phyloP scores from a whole-genome alignment of 2,113 vertebrate genomes.

The Delphinus delphis region DNA sequence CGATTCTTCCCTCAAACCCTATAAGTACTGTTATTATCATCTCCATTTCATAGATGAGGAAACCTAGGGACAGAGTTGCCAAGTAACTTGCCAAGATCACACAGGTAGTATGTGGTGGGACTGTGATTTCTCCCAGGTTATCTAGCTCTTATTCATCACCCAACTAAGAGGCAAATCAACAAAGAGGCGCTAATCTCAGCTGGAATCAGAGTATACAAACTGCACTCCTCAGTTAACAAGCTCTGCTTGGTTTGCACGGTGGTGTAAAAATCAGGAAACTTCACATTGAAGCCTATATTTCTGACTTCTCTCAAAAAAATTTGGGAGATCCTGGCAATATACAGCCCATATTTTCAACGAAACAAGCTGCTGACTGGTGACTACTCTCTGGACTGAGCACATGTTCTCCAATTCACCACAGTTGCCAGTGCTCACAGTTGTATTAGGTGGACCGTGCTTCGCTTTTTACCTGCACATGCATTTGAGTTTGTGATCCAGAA shows the following conservation, averaged over 20 bases:
- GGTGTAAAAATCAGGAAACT: slow-evolving; percentile 24
- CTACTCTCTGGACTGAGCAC: neutral
- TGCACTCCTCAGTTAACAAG: neutral
- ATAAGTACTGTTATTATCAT: neutral
- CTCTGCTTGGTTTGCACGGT: neutral
- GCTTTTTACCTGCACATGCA: neutral
- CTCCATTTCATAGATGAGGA: slow-evolving; percentile 17
- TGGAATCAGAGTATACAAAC: neutral
- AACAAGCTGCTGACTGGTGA: neutral
- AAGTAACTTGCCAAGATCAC: neutral
- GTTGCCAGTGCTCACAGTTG: neutral
- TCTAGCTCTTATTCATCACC: neutral
- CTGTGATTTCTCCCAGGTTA: neutral
- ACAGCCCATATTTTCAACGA: neutral
- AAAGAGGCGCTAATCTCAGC: neutral
- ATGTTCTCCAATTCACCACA: neutral
- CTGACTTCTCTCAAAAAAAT: neutral
- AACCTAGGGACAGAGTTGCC: slow-evolving; percentile 14
- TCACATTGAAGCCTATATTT: neutral
- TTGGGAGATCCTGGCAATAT: neutral
- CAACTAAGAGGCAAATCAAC: neutral
- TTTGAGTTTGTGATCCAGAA: slow-evolving; percentile 10
- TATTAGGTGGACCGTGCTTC: neutral
- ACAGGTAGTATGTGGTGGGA: neutral
- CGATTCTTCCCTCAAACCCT: neutral